A percentile compares a stretch with the other conserved stretches of the same genome.
These are phyloP conservation scores for Morone saxatilis DNA, from an alignment of 2,113 vertebrate genomes.

Conservation along the genomic window DNA sequence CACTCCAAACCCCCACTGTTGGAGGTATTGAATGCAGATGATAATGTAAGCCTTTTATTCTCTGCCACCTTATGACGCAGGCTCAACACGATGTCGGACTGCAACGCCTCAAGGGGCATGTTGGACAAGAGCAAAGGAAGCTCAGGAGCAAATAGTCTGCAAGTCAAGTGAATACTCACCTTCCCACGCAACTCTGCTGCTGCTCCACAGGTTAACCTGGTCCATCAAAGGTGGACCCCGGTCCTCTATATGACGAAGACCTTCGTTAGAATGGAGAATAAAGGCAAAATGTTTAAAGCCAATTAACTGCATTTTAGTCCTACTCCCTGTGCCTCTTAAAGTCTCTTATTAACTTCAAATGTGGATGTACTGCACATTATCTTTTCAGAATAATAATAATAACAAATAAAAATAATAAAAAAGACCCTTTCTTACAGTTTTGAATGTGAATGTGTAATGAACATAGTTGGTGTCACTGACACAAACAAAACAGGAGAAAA, in stretches of 20 bases:
- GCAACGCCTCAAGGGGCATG: constrained; percentile 57
- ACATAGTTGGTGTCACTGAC: background rate
- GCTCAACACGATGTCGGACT: constrained; percentile 62
- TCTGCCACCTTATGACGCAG: constrained; percentile 73
- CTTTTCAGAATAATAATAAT: background rate
- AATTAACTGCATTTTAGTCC: background rate
- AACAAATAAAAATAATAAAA: no score
- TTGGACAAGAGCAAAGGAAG: background rate
- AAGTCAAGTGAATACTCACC: background rate
- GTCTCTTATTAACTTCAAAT: background rate
- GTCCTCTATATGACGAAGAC: background rate
- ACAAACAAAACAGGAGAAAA: no score
- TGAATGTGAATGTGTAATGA: no score
- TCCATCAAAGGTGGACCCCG: background rate
- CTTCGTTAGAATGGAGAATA: background rate
- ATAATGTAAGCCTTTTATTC: background rate
- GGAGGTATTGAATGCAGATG: background rate
- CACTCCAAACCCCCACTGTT: background rate
- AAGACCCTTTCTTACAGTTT: no score
- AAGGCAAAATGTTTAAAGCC: background rate
- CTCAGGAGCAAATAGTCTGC: background rate
- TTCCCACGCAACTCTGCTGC: background rate
- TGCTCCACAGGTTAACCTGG: background rate
- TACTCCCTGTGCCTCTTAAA: background rate
- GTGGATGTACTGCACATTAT: background rate